These are phyloP conservation scores for Sycophila texana DNA, from an alignment of 2,888 invertebrate species.

Conservation along the genomic window DNA sequence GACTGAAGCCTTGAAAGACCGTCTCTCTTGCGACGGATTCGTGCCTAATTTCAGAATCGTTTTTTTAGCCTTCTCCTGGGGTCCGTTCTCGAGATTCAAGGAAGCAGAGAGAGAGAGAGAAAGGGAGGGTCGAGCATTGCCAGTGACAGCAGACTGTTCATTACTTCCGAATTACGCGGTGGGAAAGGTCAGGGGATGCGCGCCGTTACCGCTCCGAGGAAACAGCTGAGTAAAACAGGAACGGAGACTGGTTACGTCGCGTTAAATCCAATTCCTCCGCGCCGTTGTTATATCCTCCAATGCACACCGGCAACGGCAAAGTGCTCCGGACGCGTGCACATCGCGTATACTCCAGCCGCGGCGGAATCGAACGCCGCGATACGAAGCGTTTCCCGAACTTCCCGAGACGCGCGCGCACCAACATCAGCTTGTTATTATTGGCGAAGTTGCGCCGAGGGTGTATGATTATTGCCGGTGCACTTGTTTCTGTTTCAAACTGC, in stretches of 20 bases:
- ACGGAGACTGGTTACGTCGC: slow-evolving; percentile 52
- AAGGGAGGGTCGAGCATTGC: slow-evolving; percentile 63
- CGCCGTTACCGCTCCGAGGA: background rate
- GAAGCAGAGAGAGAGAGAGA: background rate
- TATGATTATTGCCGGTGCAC: background rate
- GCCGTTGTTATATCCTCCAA: background rate
- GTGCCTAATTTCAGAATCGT: slow-evolving; percentile 57
- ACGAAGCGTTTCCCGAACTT: slow-evolving; percentile 15
- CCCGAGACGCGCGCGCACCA: slow-evolving; percentile 26
- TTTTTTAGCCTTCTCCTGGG: slow-evolving; percentile 49
- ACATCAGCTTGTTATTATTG: slow-evolving; percentile 31
- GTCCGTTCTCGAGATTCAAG: background rate
- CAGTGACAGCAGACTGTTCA: slow-evolving; percentile 74
- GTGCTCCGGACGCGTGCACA: slow-evolving; percentile 13
- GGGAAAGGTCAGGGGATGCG: slow-evolving; percentile 13
- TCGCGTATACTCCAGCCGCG: background rate
- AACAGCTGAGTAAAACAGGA: slow-evolving; percentile 49
- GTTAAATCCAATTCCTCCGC: slow-evolving; percentile 45
- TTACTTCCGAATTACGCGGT: slow-evolving; percentile 72
- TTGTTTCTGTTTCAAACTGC: slow-evolving; percentile 5
- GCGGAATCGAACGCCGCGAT: background rate
- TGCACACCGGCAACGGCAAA: background rate
- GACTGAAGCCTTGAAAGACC: background rate
- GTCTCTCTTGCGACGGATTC: background rate
- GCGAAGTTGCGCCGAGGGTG: background rate